Base-by-base conservation (phyloP, 1,140 invertebrate genomes). In the Delia radicum region DNA sequence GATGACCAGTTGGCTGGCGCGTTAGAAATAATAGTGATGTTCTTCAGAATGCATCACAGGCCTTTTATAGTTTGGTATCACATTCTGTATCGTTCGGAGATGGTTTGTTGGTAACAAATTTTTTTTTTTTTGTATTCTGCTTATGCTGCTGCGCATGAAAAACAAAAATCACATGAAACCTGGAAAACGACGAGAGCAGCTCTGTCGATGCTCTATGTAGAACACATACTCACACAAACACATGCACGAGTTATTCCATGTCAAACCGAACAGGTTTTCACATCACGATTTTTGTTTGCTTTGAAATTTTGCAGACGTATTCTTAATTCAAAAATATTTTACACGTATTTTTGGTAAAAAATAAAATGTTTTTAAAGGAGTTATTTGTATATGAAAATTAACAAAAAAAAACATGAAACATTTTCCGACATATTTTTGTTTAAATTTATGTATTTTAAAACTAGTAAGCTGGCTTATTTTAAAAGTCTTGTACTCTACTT, bases 11-110 rank as follows among this genome's bases (percentile, higher is more conserved):
- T 55, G 65, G 33, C 37, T 69, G 65, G 31, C 65, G 31, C 65
- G 65, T 69, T 69, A 18, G 29, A 69, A 69, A 69, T 69, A 69
- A 69, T 18, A 69, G 65, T 69, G 65, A 69, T 69, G 65, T 69
- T 69, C 65, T 69, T 69, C 37, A 33, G 29, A 31, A 21, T 10
- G 10, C 29, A 69, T 12, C 65, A 69, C 65, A 69, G 65, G 65
- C 29, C 65, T 69, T 69, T 69, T 69, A 69, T 69, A 69, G 29
- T 69, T 69, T 55, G 37, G 37, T 55, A 21, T 21, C 21, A 55
- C 48, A 55, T 21, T 55, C 18, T 55, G 48, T 55, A 21, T 7
- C 8, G 48, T 55, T 55, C 48, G n/a, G 15, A 21, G 18, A 8
- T 24, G 48, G n/a, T 55, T 55, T 69, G 29, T 69, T 69, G 65